phyloP scores from a whole-genome alignment of 1,140 invertebrate genomes.

The Brachionus calyciflorus region DNA sequence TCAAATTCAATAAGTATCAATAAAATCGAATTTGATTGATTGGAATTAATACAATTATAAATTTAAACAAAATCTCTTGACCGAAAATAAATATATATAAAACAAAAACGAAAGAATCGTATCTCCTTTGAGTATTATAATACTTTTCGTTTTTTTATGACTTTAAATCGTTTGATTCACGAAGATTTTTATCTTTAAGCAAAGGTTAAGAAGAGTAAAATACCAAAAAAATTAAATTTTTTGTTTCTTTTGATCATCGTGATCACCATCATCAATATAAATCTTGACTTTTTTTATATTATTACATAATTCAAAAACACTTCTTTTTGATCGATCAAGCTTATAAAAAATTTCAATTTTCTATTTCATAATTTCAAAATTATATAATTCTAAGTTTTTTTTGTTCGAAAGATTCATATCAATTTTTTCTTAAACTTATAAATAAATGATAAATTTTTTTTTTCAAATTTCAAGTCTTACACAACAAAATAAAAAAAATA shows the following conservation, averaged over 20 bases:
- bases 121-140: conserved; percentile 31
- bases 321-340: conserved; percentile 6
- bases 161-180: conserved; percentile 6
- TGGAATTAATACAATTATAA: conserved; percentile 38
- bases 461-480: too few species aligned
- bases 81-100: conserved; percentile 35
- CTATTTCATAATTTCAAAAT: too few species aligned
- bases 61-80: conserved; percentile 37
- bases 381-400: too few species aligned
- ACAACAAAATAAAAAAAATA: too few species aligned
- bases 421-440: too few species aligned
- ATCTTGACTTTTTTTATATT: not conserved
- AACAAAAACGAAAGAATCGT: too few species aligned
- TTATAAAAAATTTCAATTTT: too few species aligned
- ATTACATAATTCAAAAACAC: conserved; percentile 23
- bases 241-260: not conserved
- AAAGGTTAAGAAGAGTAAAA: conserved; percentile 35
- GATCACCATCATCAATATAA: conserved; percentile 8
- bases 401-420: too few species aligned
- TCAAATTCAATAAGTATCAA: conserved; percentile 39
- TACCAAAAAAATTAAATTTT: conserved; percentile 22
- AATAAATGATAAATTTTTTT: too few species aligned
- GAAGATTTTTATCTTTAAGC: conserved; percentile 28
- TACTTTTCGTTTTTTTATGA: not conserved
- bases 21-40: conserved; percentile 1